Evolutionary conservation across 1,140 invertebrate genomes (phyloP).

Genomic region (Hormaphis cornu): DNA sequence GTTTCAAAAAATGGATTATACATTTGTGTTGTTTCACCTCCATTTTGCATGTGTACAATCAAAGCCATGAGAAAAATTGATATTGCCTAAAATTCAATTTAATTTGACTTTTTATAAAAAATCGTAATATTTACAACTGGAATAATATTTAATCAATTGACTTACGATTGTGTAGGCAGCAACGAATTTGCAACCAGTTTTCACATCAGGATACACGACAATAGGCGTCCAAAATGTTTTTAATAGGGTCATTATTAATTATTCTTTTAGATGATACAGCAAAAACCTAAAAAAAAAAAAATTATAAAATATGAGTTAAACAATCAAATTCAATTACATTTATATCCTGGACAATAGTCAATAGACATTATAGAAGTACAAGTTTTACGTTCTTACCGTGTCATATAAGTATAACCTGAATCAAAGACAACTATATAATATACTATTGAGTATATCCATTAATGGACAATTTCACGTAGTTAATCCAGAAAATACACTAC

Average conservation of each 20-base stretch:
- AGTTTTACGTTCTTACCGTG: no score
- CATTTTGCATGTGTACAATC: conserved; percentile 60
- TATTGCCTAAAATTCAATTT: conserved; percentile 48
- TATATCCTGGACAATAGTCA: no score
- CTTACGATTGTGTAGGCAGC: conserved; percentile 62
- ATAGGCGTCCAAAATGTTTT: conserved; percentile 77
- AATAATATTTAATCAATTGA: conserved; percentile 27
- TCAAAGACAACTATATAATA: no score
- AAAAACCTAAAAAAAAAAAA: no score
- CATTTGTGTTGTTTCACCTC: conserved; percentile 74
- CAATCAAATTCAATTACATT: no score
- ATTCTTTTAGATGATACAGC: no score
- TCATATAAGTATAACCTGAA: no score
- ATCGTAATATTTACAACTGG: background rate
- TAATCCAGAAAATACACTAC: no score
- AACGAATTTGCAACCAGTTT: conserved; percentile 62
- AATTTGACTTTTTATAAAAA: conserved; percentile 4
- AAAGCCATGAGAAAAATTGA: conserved; percentile 66
- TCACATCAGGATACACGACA: conserved; percentile 69
- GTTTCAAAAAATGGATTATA: conserved; percentile 81
- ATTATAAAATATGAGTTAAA: no score
- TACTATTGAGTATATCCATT: no score
- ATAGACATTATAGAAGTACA: no score
- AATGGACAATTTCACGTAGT: no score
- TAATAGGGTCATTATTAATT: conserved; percentile 54